Conservation (phyloP, 2,797 vertebrate genomes). For the Enteromius unitaeniatus region DNA sequence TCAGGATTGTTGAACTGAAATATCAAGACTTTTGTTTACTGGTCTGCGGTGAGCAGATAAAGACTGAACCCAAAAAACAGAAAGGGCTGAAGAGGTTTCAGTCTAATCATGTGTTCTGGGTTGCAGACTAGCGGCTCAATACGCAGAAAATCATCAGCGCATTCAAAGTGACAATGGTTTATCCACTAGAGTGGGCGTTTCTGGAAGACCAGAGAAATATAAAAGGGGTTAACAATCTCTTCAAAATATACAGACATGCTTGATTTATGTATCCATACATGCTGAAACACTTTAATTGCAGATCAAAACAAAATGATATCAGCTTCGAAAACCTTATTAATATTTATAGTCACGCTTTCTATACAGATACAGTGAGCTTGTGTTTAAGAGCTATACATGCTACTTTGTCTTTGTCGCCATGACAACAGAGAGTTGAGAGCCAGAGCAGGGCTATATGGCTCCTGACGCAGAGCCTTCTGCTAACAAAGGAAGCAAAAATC, state of each 20-base stretch:
- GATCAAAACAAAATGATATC: slow-evolving; percentile 2
- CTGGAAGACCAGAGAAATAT: slow-evolving; percentile 9
- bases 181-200: slow-evolving; percentile 34
- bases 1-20: slow-evolving; percentile 7
- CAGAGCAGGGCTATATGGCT: slow-evolving; percentile 64
- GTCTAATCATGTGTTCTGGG: slow-evolving; percentile 37
- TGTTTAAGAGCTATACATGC: slow-evolving; percentile 61
- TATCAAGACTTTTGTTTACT: not conserved
- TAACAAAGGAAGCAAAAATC: slow-evolving; percentile 61
- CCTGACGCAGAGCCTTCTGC: slow-evolving; percentile 51
- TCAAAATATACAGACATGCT: not conserved
- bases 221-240: slow-evolving; percentile 28
- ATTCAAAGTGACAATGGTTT: slow-evolving; percentile 24
- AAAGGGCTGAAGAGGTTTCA: slow-evolving; percentile 27
- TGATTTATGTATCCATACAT: slow-evolving; percentile 13
- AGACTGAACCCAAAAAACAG: not conserved
- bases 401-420: slow-evolving; percentile 75
- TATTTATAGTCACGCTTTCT: slow-evolving; percentile 73
- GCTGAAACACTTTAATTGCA: slow-evolving; percentile 8
- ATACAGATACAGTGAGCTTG: slow-evolving; percentile 69
- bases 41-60: slow-evolving; percentile 5
- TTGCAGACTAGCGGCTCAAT: not conserved
- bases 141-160: slow-evolving; percentile 1
- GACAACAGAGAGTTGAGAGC: slow-evolving; percentile 74
- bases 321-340: slow-evolving; percentile 66